Evolutionary conservation across 2,888 invertebrate species (phyloP).

Genomic region (Nymphalis c-album): DNA sequence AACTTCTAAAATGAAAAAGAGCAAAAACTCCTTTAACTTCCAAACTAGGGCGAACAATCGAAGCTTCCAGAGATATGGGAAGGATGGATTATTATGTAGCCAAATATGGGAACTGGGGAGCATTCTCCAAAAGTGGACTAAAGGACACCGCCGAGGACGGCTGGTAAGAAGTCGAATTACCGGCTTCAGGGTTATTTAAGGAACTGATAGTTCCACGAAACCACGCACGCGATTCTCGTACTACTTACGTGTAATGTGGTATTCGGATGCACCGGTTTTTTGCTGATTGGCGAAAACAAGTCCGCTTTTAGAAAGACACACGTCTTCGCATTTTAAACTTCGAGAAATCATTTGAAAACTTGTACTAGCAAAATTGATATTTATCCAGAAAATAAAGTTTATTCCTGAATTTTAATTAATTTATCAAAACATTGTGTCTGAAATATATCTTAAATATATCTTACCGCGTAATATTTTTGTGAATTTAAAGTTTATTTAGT

Average conservation of each 20-base stretch:
- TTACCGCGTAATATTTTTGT: too few relatives aligned
- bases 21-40: slow-evolving; percentile 62
- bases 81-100: slow-evolving; percentile 69
- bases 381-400: neutral
- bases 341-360: slow-evolving; percentile 6
- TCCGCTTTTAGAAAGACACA: slow-evolving; percentile 20
- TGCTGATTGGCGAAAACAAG: slow-evolving; percentile 51
- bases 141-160: slow-evolving; percentile 78
- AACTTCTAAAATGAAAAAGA: slow-evolving; percentile 30
- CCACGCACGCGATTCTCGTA: slow-evolving; percentile 66
- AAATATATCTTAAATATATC: too few relatives aligned
- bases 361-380: too few relatives aligned
- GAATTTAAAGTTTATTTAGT: too few relatives aligned
- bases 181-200: slow-evolving; percentile 64
- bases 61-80: slow-evolving; percentile 55
- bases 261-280: slow-evolving; percentile 54
- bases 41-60: slow-evolving; percentile 78
- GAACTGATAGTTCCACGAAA: slow-evolving; percentile 66
- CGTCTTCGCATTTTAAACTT: slow-evolving; percentile 5
- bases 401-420: neutral
- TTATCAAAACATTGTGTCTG: too few relatives aligned
- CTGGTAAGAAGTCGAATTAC: slow-evolving; percentile 61
- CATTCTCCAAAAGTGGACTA: slow-evolving; percentile 64
- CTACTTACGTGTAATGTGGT: slow-evolving; percentile 63
- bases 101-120: slow-evolving; percentile 65